Evolutionary conservation across 1,140 invertebrate genomes (phyloP), one percentile per base, ranked within the genome.

Genomic region (Tetramorium alpestre): DNA sequence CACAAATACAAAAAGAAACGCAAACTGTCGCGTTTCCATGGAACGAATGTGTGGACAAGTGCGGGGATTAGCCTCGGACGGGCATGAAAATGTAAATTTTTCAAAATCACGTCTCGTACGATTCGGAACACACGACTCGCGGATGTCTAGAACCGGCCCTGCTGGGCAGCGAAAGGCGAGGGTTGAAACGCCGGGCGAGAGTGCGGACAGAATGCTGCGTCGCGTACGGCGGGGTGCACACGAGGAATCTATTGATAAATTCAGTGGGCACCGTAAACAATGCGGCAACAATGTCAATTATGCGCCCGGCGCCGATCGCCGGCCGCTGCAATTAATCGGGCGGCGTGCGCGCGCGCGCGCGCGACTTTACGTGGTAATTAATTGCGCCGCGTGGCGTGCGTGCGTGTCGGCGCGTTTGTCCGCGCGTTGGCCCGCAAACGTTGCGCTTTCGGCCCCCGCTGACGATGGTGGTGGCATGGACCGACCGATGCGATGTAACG

Each of bases 271-370:
- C 77, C 85, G 93, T 91, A 91, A 94, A 94, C 94, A 94, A 94
- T 94, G 93, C 90, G 87, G 86, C 91, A 94, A 94, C 94, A 95
- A 95, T 95, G 94, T 93, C 94, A 93, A 94, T 94, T 94, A 94
- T 94, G 93, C 92, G 90, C 77, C 70, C 88, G 86, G 85, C 90
- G 91, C 69, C 80, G 69, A 73, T 84, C 80, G 60, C 88, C 87
- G 88, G 77, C 82, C 82, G 60, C 18, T 88, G 91, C 91, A 92
- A 94, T 93, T 94, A 93, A 93, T 94, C 91, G 92, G 89, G 69
- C 84, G 76, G 62, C 76, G 28, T 2, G 28, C 28, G 28, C 28
- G 28, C 28, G 58, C 70, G 78, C 88, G 91, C 88, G 91, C 91
- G 92, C 92, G 91, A 94, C 92, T 94, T 94, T 93, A 87, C 91